These are phyloP conservation scores for Drosophila kurseongensis DNA, from an alignment of 1,140 invertebrate genomes.

Conservation along the genomic window DNA sequence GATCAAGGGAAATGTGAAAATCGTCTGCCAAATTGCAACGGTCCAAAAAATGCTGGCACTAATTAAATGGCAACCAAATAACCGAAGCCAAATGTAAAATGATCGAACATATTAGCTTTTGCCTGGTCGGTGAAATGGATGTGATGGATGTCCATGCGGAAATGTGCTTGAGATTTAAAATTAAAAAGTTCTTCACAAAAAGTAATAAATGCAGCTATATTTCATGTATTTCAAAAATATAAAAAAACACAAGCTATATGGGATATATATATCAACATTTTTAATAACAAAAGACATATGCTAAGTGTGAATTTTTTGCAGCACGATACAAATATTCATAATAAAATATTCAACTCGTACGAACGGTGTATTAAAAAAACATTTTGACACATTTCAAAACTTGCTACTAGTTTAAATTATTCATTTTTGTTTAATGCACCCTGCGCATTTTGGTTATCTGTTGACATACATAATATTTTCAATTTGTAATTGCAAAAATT, in stretches of 20 bases:
- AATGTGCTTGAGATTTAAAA: constrained; percentile 2
- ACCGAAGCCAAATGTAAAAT: constrained; percentile 4
- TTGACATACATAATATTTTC: constrained; percentile 44
- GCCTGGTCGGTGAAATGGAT: constrained; percentile 12
- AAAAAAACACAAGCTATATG: no score
- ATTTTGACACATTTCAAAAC: constrained; percentile 2
- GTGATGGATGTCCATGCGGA: constrained; percentile 22
- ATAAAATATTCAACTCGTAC: not conserved
- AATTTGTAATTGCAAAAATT: constrained; percentile 49
- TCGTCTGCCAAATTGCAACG: constrained; percentile 51
- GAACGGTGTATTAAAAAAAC: not conserved
- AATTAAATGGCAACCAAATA: constrained; percentile 47
- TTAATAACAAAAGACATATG: not conserved
- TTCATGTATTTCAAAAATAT: no score
- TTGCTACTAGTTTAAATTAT: constrained; percentile 8
- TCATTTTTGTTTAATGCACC: constrained; percentile 16
- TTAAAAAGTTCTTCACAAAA: not conserved
- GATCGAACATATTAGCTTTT: constrained; percentile 11
- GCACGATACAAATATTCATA: not conserved
- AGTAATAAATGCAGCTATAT: no score
- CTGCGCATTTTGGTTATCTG: constrained; percentile 26
- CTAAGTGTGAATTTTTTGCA: not conserved
- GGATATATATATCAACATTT: no score
- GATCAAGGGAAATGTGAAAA: constrained; percentile 38
- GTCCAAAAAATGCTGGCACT: constrained; percentile 49